phyloP scores from a whole-genome alignment of 2,113 vertebrate species.

The Austrofundulus limnaeus region DNA sequence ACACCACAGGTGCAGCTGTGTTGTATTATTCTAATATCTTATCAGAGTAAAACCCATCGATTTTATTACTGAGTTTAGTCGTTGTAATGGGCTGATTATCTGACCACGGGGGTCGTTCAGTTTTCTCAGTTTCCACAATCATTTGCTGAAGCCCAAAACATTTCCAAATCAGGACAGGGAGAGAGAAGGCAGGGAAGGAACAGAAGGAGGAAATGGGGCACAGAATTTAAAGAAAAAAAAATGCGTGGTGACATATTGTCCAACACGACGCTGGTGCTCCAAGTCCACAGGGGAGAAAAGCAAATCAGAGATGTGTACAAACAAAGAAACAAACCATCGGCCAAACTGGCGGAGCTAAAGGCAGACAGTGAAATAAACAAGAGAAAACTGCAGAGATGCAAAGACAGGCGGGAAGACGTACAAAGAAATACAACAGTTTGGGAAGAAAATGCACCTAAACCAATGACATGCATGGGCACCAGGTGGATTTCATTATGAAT shows the following conservation, averaged over 20 bases:
- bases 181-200: slow-evolving; percentile 49
- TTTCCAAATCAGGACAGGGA: slow-evolving; percentile 77
- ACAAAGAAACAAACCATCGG: slow-evolving; percentile 39
- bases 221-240: slow-evolving; percentile 21
- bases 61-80: slow-evolving; percentile 15
- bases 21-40: slow-evolving; percentile 17
- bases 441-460: slow-evolving; percentile 39
- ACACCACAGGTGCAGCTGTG: slow-evolving; percentile 31
- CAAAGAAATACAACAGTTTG: slow-evolving; percentile 43
- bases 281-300: slow-evolving; percentile 30
- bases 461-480: slow-evolving; percentile 50
- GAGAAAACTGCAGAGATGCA: slow-evolving; percentile 56
- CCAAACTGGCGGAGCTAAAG: slow-evolving; percentile 32
- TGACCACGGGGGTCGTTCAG: slow-evolving; percentile 19
- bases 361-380: slow-evolving; percentile 35
- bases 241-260: slow-evolving; percentile 42
- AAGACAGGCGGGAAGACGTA: slow-evolving; percentile 53
- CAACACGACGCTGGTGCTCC: slow-evolving; percentile 46
- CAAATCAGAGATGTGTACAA: slow-evolving; percentile 47
- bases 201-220: slow-evolving; percentile 68
- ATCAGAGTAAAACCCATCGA: slow-evolving; percentile 24
- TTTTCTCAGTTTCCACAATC: slow-evolving; percentile 42
- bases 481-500: slow-evolving; percentile 9
- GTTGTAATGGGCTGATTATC: slow-evolving; percentile 6
- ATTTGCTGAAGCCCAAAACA: slow-evolving; percentile 71